Percentiles rank a stretch among this genome's conserved stretches.
phyloP scores from a whole-genome alignment of 1,140 invertebrate species.

The Musca vetustissima region DNA sequence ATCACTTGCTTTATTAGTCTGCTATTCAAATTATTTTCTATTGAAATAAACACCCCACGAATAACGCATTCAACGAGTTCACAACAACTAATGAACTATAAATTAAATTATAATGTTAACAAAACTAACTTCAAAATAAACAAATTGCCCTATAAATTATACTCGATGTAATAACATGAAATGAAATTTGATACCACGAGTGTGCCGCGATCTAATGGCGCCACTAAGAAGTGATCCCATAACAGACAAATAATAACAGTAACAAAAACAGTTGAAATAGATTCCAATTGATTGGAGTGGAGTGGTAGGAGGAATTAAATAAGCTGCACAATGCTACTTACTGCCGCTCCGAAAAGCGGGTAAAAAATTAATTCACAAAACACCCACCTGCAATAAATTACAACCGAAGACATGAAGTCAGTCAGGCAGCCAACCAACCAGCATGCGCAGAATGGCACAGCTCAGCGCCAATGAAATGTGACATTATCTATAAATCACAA shows the following conservation, averaged over 20 bases:
- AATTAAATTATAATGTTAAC: conserved; percentile 10
- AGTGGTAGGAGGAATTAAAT: too few species aligned
- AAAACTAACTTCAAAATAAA: conserved; percentile 20
- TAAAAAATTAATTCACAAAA: too few species aligned
- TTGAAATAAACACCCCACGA: not conserved
- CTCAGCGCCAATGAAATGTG: too few species aligned
- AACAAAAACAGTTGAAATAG: not conserved
- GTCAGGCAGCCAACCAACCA: too few species aligned
- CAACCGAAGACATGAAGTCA: too few species aligned
- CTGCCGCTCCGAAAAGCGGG: too few species aligned
- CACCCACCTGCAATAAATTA: too few species aligned
- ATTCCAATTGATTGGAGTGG: too few species aligned
- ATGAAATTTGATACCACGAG: conserved; percentile 17
- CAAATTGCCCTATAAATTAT: conserved; percentile 19
- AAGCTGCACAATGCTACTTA: too few species aligned
- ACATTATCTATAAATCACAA: too few species aligned
- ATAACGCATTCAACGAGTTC: not conserved
- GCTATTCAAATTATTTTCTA: not conserved
- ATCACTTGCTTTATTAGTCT: not conserved
- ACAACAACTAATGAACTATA: conserved; percentile 1
- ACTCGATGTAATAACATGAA: not conserved
- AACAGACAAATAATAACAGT: conserved; percentile 9
- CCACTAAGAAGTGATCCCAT: not conserved
- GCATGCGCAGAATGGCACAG: too few species aligned
- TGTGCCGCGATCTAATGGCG: not conserved